Conservation (phyloP, 2,113 vertebrate species). For the Seriola rivoliana region DNA sequence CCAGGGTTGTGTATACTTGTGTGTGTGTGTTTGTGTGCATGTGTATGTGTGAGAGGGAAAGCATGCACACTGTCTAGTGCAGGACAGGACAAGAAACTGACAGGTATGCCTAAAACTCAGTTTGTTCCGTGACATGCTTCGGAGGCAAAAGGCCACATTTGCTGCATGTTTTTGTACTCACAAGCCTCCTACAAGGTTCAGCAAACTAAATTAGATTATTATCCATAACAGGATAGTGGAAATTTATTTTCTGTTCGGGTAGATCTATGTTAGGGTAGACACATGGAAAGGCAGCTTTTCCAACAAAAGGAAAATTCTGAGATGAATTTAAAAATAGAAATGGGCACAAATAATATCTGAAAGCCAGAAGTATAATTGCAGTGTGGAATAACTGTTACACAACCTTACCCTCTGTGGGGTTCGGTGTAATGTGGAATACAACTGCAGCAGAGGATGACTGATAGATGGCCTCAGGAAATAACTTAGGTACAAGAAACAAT, state of each 20-base stretch:
- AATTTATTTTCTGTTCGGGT: constrained; percentile 59
- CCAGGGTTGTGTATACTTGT: constrained; percentile 30
- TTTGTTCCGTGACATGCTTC: constrained; percentile 55
- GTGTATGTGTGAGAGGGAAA: constrained; percentile 21
- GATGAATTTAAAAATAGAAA: constrained; percentile 72
- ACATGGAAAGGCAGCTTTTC: constrained; percentile 67
- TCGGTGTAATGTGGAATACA: constrained; percentile 71
- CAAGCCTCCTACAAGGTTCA: constrained; percentile 45
- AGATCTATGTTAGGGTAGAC: constrained; percentile 18
- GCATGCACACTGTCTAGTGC: constrained; percentile 49
- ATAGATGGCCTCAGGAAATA: constrained; percentile 58
- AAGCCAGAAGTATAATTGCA: constrained; percentile 71
- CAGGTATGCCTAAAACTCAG: constrained; percentile 50
- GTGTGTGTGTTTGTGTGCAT: constrained; percentile 20
- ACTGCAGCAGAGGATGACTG: constrained; percentile 59
- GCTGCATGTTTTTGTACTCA: constrained; percentile 41
- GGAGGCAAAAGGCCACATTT: constrained; percentile 36
- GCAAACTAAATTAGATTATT: constrained; percentile 56
- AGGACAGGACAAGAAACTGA: constrained; percentile 53
- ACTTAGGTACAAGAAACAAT: constrained; percentile 60
- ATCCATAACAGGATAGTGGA: constrained; percentile 67
- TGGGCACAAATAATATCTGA: constrained; percentile 72
- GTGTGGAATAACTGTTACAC: constrained; percentile 78
- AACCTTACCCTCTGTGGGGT: constrained; percentile 68
- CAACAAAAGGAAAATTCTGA: constrained; percentile 67